These are phyloP conservation scores for Cydia strobilella DNA, from an alignment of 1,140 invertebrate species.

Conservation along the genomic window DNA sequence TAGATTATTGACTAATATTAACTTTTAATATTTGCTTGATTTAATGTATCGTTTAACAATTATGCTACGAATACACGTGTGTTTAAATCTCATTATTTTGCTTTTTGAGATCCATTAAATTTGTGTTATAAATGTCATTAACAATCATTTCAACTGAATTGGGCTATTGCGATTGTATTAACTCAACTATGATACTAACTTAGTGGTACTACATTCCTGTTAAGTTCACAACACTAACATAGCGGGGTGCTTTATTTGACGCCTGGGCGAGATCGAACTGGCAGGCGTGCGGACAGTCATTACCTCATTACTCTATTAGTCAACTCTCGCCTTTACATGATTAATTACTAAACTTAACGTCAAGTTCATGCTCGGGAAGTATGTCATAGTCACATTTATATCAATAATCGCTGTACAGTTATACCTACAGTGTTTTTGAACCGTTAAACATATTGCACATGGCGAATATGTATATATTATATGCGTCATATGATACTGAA, in stretches of 20 bases:
- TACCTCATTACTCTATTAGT: conserved; percentile 12
- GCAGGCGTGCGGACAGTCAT: not conserved
- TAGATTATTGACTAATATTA: no score
- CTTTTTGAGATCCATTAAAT: no score
- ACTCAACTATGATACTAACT: not conserved
- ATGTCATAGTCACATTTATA: not conserved
- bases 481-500: no score
- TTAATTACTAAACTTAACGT: conserved; percentile 24
- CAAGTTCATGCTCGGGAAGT: not conserved
- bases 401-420: not conserved
- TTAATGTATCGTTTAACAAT: no score
- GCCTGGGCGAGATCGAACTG: not conserved
- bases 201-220: no score
- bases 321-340: not conserved
- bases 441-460: not conserved
- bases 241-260: not conserved
- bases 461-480: not conserved
- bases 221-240: not conserved
- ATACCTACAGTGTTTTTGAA: not conserved
- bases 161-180: not conserved
- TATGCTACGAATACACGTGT: no score
- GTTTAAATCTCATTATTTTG: no score
- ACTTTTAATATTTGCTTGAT: no score
- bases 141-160: no score
- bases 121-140: no score